phyloP scores from a whole-genome alignment of 1,140 invertebrate species.

The Aethina tumida region DNA sequence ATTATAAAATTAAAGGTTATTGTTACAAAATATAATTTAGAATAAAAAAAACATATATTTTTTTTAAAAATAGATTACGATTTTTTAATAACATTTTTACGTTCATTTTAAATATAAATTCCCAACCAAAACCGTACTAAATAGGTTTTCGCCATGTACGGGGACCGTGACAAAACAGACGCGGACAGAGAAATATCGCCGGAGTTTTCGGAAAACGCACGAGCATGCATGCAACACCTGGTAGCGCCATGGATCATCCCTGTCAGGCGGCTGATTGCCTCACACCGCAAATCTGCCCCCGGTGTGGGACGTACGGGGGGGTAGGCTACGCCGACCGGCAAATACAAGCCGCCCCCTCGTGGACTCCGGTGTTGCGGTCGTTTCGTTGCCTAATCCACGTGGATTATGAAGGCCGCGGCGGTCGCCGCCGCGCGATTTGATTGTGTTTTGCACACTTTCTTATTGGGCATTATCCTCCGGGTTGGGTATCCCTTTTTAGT shows the following conservation, averaged over 20 bases:
- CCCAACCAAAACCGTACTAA: slow-evolving; percentile 1
- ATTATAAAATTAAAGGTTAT: too few relatives aligned
- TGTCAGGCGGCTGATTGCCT: slow-evolving; percentile 25
- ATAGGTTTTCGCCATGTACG: background rate
- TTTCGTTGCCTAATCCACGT: too few relatives aligned
- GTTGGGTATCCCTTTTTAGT: too few relatives aligned
- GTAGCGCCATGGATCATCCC: slow-evolving; percentile 23
- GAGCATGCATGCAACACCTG: slow-evolving; percentile 25
- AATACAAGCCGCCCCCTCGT: slow-evolving; percentile 1
- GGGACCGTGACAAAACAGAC: background rate
- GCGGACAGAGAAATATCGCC: background rate
- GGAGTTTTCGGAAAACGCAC: slow-evolving; percentile 8
- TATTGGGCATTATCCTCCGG: too few relatives aligned
- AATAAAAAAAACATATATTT: too few relatives aligned
- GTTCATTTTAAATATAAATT: too few relatives aligned
- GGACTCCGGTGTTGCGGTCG: background rate
- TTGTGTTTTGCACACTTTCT: too few relatives aligned
- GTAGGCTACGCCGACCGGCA: background rate
- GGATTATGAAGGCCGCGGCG: too few relatives aligned
- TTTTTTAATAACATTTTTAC: too few relatives aligned
- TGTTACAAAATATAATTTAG: too few relatives aligned
- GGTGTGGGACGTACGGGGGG: slow-evolving; percentile 8
- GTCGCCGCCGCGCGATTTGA: too few relatives aligned
- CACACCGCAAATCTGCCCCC: slow-evolving; percentile 26
- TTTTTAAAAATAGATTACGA: too few relatives aligned